Evolutionary conservation across 1,140 invertebrate species (phyloP), one percentile per base, ranked within the genome.

Genomic region (Elymnias hypermnestra): DNA sequence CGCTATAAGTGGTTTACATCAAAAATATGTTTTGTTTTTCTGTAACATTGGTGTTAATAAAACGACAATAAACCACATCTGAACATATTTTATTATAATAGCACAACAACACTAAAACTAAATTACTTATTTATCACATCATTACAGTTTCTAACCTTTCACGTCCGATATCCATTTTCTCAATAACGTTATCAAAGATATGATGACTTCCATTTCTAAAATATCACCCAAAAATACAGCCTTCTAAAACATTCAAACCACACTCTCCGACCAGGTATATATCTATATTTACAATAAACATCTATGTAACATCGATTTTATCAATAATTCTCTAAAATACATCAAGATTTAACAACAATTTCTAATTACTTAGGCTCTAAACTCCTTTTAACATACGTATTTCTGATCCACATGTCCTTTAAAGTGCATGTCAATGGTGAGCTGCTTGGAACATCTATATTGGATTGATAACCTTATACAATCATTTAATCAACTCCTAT

Each of bases 201-300:
- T 84, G 76, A 55, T 69, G 61, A 52, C 72, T 61, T 66, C 65
- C 68, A 28, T 60, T 67, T 74, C 77, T 73, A 85, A 84, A 79
- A 83, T 85, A 83, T 84, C 76, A 84, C 81, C 75, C 76, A 82
- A 85, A 82, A 85, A 85, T 85, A 85, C 81, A 85, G 78, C 75
- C 82, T 75, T 82, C 76, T 83, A 77, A 74, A 81, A 77, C 76
- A 78, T 67, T 73, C 77, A 81, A 76, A 71, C 70, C 50, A 63
- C 70, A 72, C 71, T 63, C 61, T 53, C 63, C 64, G 63, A 61
- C 61, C 65, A 66, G 52, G 36, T 46, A 63, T 71, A 67, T 54
- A 63, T 62, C 70, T 74, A 72, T 82, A 79, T 82, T 69, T 83
- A 85, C 76, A 85, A 67, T 85, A 83, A 85, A 85, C 78, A 84